Conservation (phyloP, 2,888 invertebrate species). For the Elegia similella region DNA sequence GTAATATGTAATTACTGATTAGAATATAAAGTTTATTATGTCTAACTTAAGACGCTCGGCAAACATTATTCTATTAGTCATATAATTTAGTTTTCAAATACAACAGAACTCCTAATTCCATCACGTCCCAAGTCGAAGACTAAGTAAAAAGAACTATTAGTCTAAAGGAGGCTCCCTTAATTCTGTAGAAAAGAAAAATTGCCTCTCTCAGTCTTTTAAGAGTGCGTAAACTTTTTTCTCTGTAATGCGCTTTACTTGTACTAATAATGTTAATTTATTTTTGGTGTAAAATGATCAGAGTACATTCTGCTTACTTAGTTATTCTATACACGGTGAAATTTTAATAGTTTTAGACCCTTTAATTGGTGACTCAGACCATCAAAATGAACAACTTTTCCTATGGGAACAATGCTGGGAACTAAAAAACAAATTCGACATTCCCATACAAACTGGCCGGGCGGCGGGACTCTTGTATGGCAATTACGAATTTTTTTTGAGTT, state of each 20-base stretch:
- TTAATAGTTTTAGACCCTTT: too few relatives aligned
- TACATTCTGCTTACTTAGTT: not conserved
- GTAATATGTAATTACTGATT: too few relatives aligned
- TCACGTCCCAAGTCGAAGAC: not conserved
- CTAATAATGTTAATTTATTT: constrained; percentile 6
- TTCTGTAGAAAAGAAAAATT: constrained; percentile 11
- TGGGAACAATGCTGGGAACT: too few relatives aligned
- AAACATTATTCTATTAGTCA: not conserved
- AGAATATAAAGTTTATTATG: too few relatives aligned
- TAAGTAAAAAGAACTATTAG: constrained; percentile 13
- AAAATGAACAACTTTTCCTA: too few relatives aligned
- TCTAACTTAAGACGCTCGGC: too few relatives aligned
- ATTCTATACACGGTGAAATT: not conserved
- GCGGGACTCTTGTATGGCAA: too few relatives aligned
- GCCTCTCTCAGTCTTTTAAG: not conserved
- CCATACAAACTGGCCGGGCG: too few relatives aligned
- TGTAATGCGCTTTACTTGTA: constrained; percentile 7
- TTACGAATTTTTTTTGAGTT: too few relatives aligned
- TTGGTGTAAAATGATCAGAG: not conserved
- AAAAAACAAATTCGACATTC: too few relatives aligned
- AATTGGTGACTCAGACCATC: too few relatives aligned
- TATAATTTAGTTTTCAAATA: not conserved
- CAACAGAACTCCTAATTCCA: not conserved
- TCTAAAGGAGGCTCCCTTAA: constrained; percentile 10
- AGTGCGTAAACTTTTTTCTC: not conserved